phyloP scores from a whole-genome alignment of 1,140 invertebrate genomes.

The Episyrphus balteatus region DNA sequence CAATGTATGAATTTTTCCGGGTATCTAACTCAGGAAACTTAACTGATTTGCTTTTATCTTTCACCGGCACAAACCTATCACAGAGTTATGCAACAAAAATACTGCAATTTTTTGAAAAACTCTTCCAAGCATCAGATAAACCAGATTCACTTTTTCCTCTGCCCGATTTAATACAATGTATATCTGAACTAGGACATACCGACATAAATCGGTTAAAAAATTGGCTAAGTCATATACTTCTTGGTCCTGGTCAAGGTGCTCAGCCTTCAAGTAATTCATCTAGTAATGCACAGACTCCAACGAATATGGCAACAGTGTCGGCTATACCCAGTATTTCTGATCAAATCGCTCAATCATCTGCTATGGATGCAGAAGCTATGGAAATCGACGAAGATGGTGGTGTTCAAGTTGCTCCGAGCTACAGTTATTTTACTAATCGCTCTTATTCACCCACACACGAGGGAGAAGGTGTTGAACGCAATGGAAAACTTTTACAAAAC shows the following conservation, averaged over 20 bases:
- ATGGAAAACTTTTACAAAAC: slow-evolving; percentile 58
- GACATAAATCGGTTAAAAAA: slow-evolving; percentile 52
- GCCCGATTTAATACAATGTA: slow-evolving; percentile 55
- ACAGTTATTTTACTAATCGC: slow-evolving; percentile 10
- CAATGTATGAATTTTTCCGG: slow-evolving; percentile 70
- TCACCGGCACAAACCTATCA: slow-evolving; percentile 53
- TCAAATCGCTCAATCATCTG: slow-evolving; percentile 18
- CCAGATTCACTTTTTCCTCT: slow-evolving; percentile 47
- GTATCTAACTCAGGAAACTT: slow-evolving; percentile 48
- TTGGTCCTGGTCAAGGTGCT: slow-evolving; percentile 39
- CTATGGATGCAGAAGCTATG: slow-evolving; percentile 25
- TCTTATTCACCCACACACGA: slow-evolving; percentile 27
- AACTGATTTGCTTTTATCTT: slow-evolving; percentile 61
- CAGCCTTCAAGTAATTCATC: slow-evolving; percentile 36
- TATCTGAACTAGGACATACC: slow-evolving; percentile 53
- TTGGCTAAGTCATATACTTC: slow-evolving; percentile 58
- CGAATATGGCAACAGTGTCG: slow-evolving; percentile 35
- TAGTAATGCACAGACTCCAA: slow-evolving; percentile 37
- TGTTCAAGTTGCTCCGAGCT: slow-evolving; percentile 18
- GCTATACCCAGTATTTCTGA: slow-evolving; percentile 35
- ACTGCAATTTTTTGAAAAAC: slow-evolving; percentile 66
- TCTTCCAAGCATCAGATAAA: slow-evolving; percentile 57
- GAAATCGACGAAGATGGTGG: slow-evolving; percentile 31
- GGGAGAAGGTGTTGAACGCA: slow-evolving; percentile 45
- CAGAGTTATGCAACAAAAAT: slow-evolving; percentile 65